Conservation (phyloP, 2,888 invertebrate genomes). For the Coelopa pilipes region DNA sequence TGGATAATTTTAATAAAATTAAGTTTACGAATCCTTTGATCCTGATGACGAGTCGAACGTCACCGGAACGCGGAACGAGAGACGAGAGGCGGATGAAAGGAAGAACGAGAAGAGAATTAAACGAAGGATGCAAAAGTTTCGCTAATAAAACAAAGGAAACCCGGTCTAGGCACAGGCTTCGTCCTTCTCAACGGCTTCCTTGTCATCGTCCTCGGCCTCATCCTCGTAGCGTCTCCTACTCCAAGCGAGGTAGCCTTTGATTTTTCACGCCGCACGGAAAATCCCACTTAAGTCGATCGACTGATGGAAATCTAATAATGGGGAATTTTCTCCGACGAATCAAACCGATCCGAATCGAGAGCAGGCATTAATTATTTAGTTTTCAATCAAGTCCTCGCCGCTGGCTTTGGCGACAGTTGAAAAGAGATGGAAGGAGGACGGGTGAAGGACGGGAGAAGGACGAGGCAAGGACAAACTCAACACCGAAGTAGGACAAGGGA, state of each 20-base stretch:
- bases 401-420: slow-evolving; percentile 25
- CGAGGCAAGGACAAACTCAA: too few relatives aligned
- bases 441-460: too few relatives aligned
- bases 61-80: background rate
- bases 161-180: too few relatives aligned
- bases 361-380: slow-evolving; percentile 31
- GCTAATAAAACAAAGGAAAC: background rate
- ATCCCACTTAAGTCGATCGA: slow-evolving; percentile 4
- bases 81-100: too few relatives aligned
- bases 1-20: background rate
- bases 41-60: background rate
- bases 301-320: slow-evolving; percentile 25
- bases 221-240: too few relatives aligned
- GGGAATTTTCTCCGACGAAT: slow-evolving; percentile 14
- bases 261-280: background rate
- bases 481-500: too few relatives aligned
- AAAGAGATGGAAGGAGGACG: too few relatives aligned
- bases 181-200: too few relatives aligned
- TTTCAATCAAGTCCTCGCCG: slow-evolving; percentile 33
- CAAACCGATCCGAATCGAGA: slow-evolving; percentile 16
- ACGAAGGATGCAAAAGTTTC: too few relatives aligned
- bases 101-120: too few relatives aligned
- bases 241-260: background rate
- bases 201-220: too few relatives aligned
- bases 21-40: background rate